These are phyloP conservation scores for Bungarus multicinctus DNA, from an alignment of 2,113 vertebrate genomes.

Conservation along the genomic window DNA sequence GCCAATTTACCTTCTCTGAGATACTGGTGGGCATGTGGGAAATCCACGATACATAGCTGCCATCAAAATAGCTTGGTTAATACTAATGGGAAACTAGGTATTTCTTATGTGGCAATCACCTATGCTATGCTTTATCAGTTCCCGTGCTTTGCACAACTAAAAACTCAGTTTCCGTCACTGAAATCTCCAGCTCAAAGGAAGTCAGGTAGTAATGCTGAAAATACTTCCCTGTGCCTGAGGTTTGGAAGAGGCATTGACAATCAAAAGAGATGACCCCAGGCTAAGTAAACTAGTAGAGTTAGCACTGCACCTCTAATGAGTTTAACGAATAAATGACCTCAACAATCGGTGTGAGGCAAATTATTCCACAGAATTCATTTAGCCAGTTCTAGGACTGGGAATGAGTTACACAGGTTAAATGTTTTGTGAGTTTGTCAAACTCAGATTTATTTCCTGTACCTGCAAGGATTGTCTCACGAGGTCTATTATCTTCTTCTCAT, in stretches of 20 bases:
- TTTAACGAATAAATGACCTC: neutral
- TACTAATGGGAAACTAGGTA: neutral
- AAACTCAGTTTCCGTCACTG: neutral
- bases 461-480: accelerated
- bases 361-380: neutral
- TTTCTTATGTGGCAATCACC: neutral
- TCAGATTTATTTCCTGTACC: neutral
- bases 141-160: neutral
- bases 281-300: neutral
- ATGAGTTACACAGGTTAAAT: neutral
- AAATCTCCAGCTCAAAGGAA: neutral
- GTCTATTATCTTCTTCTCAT: neutral
- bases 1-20: neutral
- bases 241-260: neutral
- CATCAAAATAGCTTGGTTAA: neutral
- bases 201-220: neutral
- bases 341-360: neutral
- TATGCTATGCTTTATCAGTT: neutral
- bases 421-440: neutral
- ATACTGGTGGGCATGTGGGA: neutral
- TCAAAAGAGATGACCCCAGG: neutral
- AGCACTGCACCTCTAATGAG: neutral
- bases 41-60: neutral
- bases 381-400: neutral
- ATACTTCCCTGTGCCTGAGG: neutral